phyloP scores from a whole-genome alignment of 1,140 invertebrate species.

The Papilio aristodemus region DNA sequence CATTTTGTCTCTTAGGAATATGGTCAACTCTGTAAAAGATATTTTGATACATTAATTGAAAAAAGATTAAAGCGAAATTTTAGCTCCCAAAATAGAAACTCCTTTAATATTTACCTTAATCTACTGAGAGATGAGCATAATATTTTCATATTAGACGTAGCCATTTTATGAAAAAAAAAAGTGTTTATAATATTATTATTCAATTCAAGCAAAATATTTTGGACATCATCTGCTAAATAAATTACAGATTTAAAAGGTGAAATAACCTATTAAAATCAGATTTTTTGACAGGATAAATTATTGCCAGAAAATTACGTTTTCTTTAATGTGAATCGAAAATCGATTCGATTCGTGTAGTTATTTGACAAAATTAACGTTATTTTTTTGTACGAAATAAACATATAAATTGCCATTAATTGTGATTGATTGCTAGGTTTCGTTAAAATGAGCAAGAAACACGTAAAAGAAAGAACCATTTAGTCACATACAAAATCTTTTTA shows the following conservation, averaged over 20 bases:
- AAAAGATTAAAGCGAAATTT: constrained; percentile 24
- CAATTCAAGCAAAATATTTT: background rate
- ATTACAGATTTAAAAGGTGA: background rate
- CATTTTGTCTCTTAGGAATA: constrained; percentile 44
- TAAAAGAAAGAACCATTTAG: too few species aligned
- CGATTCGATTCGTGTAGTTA: too few species aligned
- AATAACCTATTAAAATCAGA: background rate
- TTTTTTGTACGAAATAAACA: too few species aligned
- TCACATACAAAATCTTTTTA: too few species aligned
- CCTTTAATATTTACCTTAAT: constrained; percentile 45
- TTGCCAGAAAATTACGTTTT: background rate
- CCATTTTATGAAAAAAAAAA: constrained; percentile 40
- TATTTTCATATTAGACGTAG: constrained; percentile 50
- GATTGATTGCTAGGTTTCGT: too few species aligned
- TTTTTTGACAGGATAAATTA: background rate
- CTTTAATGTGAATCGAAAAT: too few species aligned
- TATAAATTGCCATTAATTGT: too few species aligned
- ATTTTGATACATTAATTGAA: constrained; percentile 17
- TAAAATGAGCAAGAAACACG: too few species aligned
- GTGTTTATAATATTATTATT: constrained; percentile 1
- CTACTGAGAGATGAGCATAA: constrained; percentile 50
- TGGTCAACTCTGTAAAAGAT: constrained; percentile 56
- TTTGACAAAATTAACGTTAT: too few species aligned
- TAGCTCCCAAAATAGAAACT: constrained; percentile 7
- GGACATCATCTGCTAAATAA: background rate